These are phyloP conservation scores for Drosophila orosa DNA, from an alignment of 1,140 invertebrate genomes.

Conservation along the genomic window DNA sequence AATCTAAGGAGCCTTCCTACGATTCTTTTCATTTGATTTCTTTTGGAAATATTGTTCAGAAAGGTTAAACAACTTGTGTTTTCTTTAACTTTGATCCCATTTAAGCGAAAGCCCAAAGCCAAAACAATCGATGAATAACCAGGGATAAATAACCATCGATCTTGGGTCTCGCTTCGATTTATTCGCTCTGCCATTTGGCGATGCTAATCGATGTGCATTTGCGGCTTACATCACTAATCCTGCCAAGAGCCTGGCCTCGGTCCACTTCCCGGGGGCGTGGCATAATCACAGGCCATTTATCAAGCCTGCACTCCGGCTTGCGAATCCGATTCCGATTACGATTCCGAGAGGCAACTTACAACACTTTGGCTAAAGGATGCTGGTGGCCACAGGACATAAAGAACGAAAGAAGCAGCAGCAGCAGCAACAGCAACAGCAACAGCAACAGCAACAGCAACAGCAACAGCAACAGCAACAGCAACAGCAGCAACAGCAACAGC, in stretches of 20 bases:
- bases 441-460: constrained; percentile 19
- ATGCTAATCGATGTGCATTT: constrained; percentile 43
- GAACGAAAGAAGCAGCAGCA: constrained; percentile 24
- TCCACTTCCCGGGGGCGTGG: constrained; percentile 17
- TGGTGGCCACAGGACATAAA: constrained; percentile 2
- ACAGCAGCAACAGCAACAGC: constrained; percentile 7
- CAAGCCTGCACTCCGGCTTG: constrained; percentile 32
- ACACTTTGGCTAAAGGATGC: constrained; percentile 3
- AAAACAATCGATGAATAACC: constrained; percentile 9
- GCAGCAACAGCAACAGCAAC: constrained; percentile 2
- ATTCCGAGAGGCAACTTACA: background rate
- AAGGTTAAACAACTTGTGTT: background rate
- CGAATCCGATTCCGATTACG: constrained; percentile 13
- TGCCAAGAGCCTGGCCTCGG: constrained; percentile 5
- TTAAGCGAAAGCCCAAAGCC: background rate
- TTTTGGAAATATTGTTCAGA: background rate
- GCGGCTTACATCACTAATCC: constrained; percentile 38
- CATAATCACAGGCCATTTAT: constrained; percentile 58
- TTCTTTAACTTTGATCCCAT: background rate
- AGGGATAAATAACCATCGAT: constrained; percentile 26
- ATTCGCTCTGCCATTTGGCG: constrained; percentile 10
- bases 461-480: constrained; percentile 13
- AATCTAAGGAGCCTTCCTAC: too few species aligned
- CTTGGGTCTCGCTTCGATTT: constrained; percentile 12
- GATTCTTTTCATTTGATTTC: too few species aligned